Base-by-base conservation (phyloP, 1,140 invertebrate species). In the Anastrepha obliqua region DNA sequence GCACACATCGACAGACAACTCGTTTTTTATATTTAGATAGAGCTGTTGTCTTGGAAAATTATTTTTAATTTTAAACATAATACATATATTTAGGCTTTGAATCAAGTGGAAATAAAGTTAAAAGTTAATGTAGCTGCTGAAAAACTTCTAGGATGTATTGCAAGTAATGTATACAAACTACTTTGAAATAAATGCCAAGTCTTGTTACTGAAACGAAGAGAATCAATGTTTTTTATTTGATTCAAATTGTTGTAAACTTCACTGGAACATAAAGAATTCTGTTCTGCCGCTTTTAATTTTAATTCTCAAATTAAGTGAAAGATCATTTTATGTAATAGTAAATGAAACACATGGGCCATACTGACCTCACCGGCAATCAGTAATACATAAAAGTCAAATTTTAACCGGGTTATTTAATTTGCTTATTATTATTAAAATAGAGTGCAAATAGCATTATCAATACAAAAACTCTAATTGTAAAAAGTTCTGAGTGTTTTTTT, bases 71-170 rank as follows among this genome's bases (percentile, higher is more conserved):
- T 42, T 74, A 74, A 74, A 8, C 51, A 8, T 11, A 8, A 2
- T 55, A 55, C 11, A 44, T 17, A 74, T 74, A 74, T 44, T 44
- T 74, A 15, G 39, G 39, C 3, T 74, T 74, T 47, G 67, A 74
- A 47, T 47, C 67, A 8, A 42, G 67, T 74, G 9, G 39, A 74
- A 44, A 44, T 74, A 74, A 74, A 74, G 67, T 81, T 81, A 47
- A 81, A 81, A 81, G 74, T 81, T 55, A 81, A 81, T 20, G 20
- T n/a, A 47, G 74, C 74, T 81, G 9, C 74, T n/a, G 7, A 81
- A 20, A 8, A 20, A 55, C 7, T 58, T 20, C n/a, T 55, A 81
- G 17, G 17, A 55, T 67, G 64, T 11, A 67, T 67, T 39, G 47
- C 6, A 29, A 9, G 55, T 2, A 62, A 62, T 39, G 47, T n/a